Conservation (phyloP, 2,113 vertebrate genomes). For the Cephalopholis sonnerati region DNA sequence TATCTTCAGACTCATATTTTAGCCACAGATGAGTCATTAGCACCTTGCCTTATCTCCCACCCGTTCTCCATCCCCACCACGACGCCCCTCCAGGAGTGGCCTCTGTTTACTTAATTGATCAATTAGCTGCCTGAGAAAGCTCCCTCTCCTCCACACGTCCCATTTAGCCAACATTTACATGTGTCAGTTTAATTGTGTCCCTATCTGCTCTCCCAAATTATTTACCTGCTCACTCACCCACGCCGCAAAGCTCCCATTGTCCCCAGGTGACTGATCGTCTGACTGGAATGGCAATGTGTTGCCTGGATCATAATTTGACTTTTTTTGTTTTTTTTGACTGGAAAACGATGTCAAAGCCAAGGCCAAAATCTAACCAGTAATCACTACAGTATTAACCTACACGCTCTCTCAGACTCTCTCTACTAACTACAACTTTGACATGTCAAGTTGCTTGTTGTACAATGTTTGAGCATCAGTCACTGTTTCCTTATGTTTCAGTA, state of each 20-base stretch:
- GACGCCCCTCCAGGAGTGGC: slow-evolving; percentile 49
- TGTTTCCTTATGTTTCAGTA: slow-evolving; percentile 17
- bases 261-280: slow-evolving; percentile 58
- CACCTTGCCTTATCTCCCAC: slow-evolving; percentile 63
- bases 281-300: slow-evolving; percentile 66
- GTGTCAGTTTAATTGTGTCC: slow-evolving; percentile 77
- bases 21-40: slow-evolving; percentile 71
- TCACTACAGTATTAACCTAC: not conserved
- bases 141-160: slow-evolving; percentile 58
- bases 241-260: slow-evolving; percentile 66
- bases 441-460: slow-evolving; percentile 1
- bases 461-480: slow-evolving; percentile 15
- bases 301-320: slow-evolving; percentile 36
- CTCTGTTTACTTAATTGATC: slow-evolving; percentile 82
- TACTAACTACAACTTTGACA: slow-evolving; percentile 15
- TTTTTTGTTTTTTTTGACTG: not conserved
- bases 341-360: slow-evolving; percentile 10
- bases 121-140: slow-evolving; percentile 78
- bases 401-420: not conserved
- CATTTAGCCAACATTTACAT: slow-evolving; percentile 80
- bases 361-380: slow-evolving; percentile 5
- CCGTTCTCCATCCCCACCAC: slow-evolving; percentile 40
- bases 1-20: slow-evolving; percentile 59
- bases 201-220: slow-evolving; percentile 75
- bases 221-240: slow-evolving; percentile 75